phyloP scores from a whole-genome alignment of 2,113 vertebrate genomes.

The Scortum barcoo region DNA sequence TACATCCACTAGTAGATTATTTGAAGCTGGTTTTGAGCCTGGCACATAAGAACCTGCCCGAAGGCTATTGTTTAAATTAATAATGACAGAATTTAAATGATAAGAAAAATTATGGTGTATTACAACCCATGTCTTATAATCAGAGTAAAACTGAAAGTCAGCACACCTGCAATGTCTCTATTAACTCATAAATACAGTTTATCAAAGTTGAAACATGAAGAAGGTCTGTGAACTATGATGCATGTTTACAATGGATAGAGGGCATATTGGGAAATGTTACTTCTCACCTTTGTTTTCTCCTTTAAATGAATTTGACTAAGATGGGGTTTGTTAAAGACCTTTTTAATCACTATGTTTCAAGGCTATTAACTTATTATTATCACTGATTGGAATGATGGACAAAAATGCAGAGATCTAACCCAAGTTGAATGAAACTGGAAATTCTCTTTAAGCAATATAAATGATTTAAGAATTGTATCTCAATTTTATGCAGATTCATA shows the following conservation, averaged over 20 bases:
- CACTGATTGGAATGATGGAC: not conserved
- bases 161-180: not conserved
- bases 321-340: not conserved
- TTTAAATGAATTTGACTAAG: not conserved
- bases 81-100: not conserved
- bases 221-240: not conserved
- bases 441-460: not conserved
- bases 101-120: not conserved
- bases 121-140: not conserved
- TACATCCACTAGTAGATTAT: not conserved
- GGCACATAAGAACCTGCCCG: not conserved
- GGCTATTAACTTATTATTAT: not conserved
- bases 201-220: not conserved
- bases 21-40: constrained; percentile 8
- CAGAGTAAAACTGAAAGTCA: not conserved
- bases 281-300: not conserved
- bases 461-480: not conserved
- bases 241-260: not conserved
- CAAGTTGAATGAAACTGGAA: not conserved
- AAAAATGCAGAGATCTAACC: not conserved
- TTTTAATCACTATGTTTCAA: not conserved
- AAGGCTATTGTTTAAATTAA: not conserved
- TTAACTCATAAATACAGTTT: not conserved
- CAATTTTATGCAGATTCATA: not conserved
- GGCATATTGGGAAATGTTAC: not conserved